Evolutionary conservation across 2,113 vertebrate genomes (phyloP).

Genomic region (Budorcas taxicolor): DNA sequence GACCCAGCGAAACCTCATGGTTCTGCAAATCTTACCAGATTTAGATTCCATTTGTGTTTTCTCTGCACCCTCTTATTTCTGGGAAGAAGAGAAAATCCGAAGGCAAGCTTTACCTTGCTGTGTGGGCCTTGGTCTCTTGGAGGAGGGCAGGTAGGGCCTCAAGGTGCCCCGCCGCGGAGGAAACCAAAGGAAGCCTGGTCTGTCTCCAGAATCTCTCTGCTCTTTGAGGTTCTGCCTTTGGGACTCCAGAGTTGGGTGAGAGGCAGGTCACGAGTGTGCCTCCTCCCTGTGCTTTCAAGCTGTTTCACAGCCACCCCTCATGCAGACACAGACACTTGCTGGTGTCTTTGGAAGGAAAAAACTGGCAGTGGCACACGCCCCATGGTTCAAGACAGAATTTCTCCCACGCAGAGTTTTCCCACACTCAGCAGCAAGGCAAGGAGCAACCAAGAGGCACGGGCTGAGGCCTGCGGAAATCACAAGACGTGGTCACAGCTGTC

Average conservation of each 20-base stretch:
- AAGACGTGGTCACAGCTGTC: background rate
- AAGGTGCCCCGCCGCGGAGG: background rate
- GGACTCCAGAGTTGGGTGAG: background rate
- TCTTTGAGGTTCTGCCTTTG: background rate
- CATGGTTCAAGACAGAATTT: background rate
- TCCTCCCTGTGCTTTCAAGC: background rate
- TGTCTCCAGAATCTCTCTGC: background rate
- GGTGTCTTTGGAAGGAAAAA: background rate
- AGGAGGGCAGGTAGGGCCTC: accelerated
- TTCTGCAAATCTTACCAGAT: conserved; percentile 71
- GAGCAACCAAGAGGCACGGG: background rate
- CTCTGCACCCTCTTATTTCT: conserved; percentile 63
- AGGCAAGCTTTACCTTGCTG: background rate
- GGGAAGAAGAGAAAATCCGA: conserved; percentile 42
- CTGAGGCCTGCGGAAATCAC: background rate
- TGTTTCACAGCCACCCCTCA: background rate
- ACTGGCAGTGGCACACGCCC: background rate
- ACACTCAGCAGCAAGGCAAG: background rate
- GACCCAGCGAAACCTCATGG: conserved; percentile 71
- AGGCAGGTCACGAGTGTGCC: background rate
- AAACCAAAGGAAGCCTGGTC: background rate
- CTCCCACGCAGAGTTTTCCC: background rate
- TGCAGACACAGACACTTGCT: background rate
- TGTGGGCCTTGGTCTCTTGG: accelerated
- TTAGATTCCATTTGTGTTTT: conserved; percentile 70